Conservation (phyloP, 2,888 invertebrate species). For the Acronicta psi region DNA sequence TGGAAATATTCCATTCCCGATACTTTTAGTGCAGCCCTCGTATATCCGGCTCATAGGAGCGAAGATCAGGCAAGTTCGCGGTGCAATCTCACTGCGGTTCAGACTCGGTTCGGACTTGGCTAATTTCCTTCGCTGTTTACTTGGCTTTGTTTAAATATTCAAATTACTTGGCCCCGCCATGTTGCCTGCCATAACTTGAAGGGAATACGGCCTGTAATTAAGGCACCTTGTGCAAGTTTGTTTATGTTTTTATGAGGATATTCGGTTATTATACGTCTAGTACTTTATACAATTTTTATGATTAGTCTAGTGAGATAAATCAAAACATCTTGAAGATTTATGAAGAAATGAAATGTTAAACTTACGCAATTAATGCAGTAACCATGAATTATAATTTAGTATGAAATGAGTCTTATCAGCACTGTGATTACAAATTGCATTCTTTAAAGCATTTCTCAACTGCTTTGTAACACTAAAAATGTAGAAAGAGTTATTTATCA, state of each 20-base stretch:
- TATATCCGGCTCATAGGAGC: constrained; percentile 5
- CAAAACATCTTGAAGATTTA: neutral
- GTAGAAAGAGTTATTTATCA: no score
- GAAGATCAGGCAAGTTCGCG: constrained; percentile 8
- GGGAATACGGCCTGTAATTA: constrained; percentile 18
- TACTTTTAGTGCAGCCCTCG: no score
- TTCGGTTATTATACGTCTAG: neutral
- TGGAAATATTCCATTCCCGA: no score
- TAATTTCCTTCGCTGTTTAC: constrained; percentile 31
- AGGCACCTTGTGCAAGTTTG: neutral
- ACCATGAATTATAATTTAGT: no score
- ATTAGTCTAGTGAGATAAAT: neutral
- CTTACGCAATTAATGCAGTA: no score
- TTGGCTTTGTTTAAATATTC: constrained; percentile 31
- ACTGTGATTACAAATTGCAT: no score
- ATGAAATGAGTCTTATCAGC: no score
- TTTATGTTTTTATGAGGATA: constrained; percentile 1
- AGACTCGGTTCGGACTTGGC: constrained; percentile 29
- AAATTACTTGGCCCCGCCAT: constrained; percentile 23
- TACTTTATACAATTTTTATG: neutral
- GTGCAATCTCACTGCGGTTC: constrained; percentile 30
- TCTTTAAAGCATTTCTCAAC: no score
- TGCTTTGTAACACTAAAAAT: no score
- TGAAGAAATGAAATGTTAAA: no score
- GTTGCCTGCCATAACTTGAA: constrained; percentile 18